Evolutionary conservation across 2,888 invertebrate species (phyloP), one percentile per base, ranked within the genome.

Genomic region (Mesochorus sp.): DNA sequence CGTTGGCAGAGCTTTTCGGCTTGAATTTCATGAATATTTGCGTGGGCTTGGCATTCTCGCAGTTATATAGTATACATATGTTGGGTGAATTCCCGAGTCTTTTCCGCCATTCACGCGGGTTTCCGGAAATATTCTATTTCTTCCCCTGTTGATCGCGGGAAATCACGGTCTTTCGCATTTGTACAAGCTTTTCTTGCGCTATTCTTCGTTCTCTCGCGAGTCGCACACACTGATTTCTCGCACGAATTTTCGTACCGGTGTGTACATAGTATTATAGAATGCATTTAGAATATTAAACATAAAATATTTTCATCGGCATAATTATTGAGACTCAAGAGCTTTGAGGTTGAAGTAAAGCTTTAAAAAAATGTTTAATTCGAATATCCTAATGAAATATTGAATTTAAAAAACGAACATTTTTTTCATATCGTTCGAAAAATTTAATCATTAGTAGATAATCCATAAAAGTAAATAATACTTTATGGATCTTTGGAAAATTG

Each of bases 21-120:
- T 72, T 67, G 77, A 77, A 77, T 77, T 62, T 77, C 77, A 77
- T 77, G 77, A 77, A 77, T 77, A 77, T 72, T 77, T 77, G 44
- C 47, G 28, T 62, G 28, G n/a, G 53, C 53, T 49, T 67, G 55
- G 72, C 67, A 39, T 67, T 72, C 67, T 67, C 12, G 31, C 21
- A 17, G 67, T 39, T 67, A 55, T 67, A 67, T n/a, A n/a, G n/a
- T n/a, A n/a, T 67, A 67, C 67, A 55, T 67, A 68, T 62, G 67
- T 72, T 72, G 55, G n/a, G 62, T 62, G 47, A 77, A 67, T 72
- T 67, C 53, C 67, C 44, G 55, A 72, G 77, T 66, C 77, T 72
- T 77, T 77, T 72, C 72, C 72, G 55, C 77, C 47, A 68, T 72
- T 72, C 66, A 51, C 49, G 55, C 61, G 31, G 21, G 37, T 62